Evolutionary conservation across 2,888 invertebrate species (phyloP).

Genomic region (Lasioglossum pauxillum): DNA sequence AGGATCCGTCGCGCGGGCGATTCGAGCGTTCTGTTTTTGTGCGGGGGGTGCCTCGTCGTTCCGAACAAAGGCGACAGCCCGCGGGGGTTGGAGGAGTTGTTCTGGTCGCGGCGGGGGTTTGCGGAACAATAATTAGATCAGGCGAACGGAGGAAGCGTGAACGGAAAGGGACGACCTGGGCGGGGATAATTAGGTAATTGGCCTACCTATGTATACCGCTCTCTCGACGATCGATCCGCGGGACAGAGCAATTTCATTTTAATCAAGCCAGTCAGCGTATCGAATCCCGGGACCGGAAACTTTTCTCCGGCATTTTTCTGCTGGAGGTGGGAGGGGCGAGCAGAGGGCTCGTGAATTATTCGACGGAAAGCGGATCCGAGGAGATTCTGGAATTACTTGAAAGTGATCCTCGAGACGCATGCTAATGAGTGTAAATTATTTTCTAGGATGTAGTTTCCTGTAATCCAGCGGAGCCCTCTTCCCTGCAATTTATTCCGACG

Average conservation of each 20-base stretch:
- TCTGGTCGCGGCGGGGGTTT: slow-evolving; percentile 58
- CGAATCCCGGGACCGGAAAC: slow-evolving; percentile 2
- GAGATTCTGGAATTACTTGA: slow-evolving; percentile 36
- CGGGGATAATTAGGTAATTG: slow-evolving; percentile 76
- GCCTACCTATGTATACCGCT: slow-evolving; percentile 56
- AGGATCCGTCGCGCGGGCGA: background rate
- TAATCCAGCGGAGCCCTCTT: slow-evolving; percentile 17
- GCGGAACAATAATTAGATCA: slow-evolving; percentile 79
- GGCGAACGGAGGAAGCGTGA: slow-evolving; percentile 63
- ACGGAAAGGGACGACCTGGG: slow-evolving; percentile 57
- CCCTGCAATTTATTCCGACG: slow-evolving; percentile 36
- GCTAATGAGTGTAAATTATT: slow-evolving; percentile 48
- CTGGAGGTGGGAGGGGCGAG: background rate
- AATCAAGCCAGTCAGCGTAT: slow-evolving; percentile 62
- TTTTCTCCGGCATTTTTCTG: slow-evolving; percentile 24
- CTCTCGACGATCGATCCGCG: slow-evolving; percentile 62
- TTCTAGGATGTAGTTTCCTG: slow-evolving; percentile 36
- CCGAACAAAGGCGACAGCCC: slow-evolving; percentile 62
- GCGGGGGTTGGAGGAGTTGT: slow-evolving; percentile 55
- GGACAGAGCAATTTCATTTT: slow-evolving; percentile 77
- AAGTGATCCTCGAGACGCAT: slow-evolving; percentile 31
- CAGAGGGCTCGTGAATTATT: slow-evolving; percentile 27
- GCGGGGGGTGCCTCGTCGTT: slow-evolving; percentile 29
- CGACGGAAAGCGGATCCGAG: slow-evolving; percentile 10
- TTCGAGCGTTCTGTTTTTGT: slow-evolving; percentile 47